These are phyloP conservation scores for Molothrus aeneus DNA, from an alignment of 2,797 vertebrate genomes.

Conservation along the genomic window DNA sequence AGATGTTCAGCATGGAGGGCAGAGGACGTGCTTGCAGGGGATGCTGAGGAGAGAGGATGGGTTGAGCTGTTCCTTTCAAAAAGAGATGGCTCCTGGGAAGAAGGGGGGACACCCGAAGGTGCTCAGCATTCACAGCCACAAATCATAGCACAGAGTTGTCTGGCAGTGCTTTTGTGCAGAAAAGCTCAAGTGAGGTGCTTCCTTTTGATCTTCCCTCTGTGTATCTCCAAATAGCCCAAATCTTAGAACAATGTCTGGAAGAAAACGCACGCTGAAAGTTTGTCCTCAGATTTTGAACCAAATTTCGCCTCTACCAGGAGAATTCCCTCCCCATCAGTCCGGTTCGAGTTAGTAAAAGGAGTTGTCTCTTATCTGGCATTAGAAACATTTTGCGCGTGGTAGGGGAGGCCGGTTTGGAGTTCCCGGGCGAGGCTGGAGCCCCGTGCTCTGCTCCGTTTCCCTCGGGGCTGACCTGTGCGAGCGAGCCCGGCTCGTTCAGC, in stretches of 20 bases:
- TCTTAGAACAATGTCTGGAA: neutral
- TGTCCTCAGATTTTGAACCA: neutral
- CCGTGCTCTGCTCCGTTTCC: rapidly evolving
- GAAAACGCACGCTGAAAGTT: neutral
- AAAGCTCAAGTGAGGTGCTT: neutral
- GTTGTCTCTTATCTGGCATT: neutral
- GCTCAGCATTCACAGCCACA: neutral
- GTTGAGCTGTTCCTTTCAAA: neutral
- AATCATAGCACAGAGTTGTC: neutral
- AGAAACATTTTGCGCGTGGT: neutral
- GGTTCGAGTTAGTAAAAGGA: neutral
- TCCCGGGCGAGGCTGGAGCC: rapidly evolving
- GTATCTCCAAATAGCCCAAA: neutral
- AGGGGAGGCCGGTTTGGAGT: neutral
- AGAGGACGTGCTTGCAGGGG: neutral
- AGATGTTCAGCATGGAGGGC: neutral
- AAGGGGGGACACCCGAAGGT: rapidly evolving
- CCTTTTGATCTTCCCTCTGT: neutral
- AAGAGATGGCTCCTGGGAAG: neutral
- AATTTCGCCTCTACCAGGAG: neutral
- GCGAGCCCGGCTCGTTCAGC: rapidly evolving
- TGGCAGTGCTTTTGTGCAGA: neutral
- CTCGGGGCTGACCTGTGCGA: rapidly evolving
- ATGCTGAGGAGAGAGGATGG: neutral
- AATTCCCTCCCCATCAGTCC: rapidly evolving